Evolutionary conservation across 2,113 vertebrate species (phyloP).

Genomic region (Oxygymnocypris stewartii): DNA sequence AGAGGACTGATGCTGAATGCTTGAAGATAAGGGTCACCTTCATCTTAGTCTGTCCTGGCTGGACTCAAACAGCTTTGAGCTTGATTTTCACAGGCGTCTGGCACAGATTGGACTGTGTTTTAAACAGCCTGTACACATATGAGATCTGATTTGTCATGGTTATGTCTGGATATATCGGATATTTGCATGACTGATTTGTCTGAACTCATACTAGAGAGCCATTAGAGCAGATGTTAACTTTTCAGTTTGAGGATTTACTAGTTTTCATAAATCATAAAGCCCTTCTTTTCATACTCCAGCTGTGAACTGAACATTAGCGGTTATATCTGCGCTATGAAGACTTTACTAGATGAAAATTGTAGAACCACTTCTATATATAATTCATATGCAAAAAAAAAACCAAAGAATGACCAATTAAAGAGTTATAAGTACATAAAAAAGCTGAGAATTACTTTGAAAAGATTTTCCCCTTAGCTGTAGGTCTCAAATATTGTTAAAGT

Average conservation of each 20-base stretch:
- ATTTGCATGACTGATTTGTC: background rate
- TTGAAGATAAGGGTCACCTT: constrained; percentile 4
- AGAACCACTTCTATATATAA: background rate
- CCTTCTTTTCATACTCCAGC: background rate
- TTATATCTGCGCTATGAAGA: background rate
- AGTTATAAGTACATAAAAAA: background rate
- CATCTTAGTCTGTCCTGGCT: background rate
- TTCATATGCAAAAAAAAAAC: background rate
- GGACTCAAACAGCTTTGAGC: background rate
- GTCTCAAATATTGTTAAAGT: background rate
- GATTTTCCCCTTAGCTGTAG: background rate
- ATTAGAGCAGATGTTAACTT: background rate
- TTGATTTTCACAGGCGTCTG: background rate
- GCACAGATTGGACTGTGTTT: background rate
- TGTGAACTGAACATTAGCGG: background rate
- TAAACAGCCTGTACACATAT: background rate
- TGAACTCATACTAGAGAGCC: background rate
- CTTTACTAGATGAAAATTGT: background rate
- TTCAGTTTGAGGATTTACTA: background rate
- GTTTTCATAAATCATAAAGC: background rate
- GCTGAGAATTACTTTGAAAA: background rate
- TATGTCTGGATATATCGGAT: background rate
- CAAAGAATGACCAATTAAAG: background rate
- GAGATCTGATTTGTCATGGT: background rate
- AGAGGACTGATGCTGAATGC: background rate